Base-by-base conservation (phyloP, 2,113 vertebrate genomes). In the Nothocercus nigrocapillus region DNA sequence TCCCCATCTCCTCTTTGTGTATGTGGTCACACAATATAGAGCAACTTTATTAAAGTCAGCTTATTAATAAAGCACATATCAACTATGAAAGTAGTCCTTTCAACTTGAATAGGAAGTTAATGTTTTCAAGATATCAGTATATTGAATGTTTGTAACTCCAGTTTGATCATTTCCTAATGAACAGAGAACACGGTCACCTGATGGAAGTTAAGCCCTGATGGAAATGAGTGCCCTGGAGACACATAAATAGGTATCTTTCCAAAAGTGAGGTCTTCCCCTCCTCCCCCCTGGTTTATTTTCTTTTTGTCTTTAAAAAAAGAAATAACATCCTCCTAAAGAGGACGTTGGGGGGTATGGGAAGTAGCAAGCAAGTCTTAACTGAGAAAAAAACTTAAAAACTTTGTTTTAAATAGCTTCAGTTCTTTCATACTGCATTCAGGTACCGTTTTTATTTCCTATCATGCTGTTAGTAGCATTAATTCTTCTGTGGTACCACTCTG, bases 381-480 rank as follows among this genome's bases (percentile, higher is more conserved):
- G 49, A 21, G 20, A 9, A 51, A 78, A 40, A 17, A 34, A 56
- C n/a, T 4, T 15, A 7, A 76, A 59, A 87, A 47, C 0, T 0
- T 0, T 80, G 3, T 5, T 47, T 83, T 87, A 67, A 62, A 28
- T 45, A 68, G 25, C 11, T 63, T 16, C 32, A 19, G 58, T 13
- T 11, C 4, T 80, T 76, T 6, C 2, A 27, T 12, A 1, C 6
- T 11, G 13, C 44, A 10, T 44, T 92, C 22, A 27, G n/a, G 12
- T 63, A 30, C 47, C 19, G 13, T 13, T 72, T 91, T 22, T 2
- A 1, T 81, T 89, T 87, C 40, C n/a, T 63, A 21, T 47, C 9
- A 5, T 22, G 18, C 9, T 62, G 17, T 32, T 88, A 34, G 22
- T 67, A 45, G 30, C 0, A 1, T 53, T 80, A 58, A n/a, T 79